phyloP scores from a whole-genome alignment of 2,797 vertebrate species.

The Rallus crepitans region DNA sequence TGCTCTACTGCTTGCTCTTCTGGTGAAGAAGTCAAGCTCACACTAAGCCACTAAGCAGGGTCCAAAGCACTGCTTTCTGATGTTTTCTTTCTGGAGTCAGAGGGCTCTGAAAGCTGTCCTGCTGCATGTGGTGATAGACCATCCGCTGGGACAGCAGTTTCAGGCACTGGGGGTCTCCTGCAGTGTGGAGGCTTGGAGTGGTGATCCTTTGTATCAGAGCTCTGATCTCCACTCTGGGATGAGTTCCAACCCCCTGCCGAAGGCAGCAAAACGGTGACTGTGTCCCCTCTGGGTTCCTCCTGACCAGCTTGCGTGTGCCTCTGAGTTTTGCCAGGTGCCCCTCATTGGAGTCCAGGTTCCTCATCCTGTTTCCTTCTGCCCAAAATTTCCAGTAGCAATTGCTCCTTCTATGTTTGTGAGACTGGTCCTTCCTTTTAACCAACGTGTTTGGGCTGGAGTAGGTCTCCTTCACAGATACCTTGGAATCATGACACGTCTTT shows the following conservation, averaged over 20 bases:
- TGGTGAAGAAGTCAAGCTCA: background rate
- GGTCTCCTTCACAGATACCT: background rate
- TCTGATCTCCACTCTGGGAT: background rate
- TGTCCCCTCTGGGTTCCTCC: background rate
- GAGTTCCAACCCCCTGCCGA: background rate
- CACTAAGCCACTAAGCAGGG: rapidly evolving
- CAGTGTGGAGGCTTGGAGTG: background rate
- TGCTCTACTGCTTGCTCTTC: background rate
- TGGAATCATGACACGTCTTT: background rate
- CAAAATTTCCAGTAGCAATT: background rate
- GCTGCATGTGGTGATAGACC: background rate
- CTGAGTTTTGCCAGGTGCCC: background rate
- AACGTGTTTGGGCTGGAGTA: background rate
- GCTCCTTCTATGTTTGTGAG: background rate
- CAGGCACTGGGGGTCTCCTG: background rate
- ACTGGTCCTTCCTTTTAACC: background rate
- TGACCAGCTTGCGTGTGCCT: background rate
- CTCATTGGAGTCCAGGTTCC: background rate
- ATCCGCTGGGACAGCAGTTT: background rate
- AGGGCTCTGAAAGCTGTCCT: background rate
- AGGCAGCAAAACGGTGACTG: background rate
- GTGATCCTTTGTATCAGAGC: background rate
- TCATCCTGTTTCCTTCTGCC: background rate
- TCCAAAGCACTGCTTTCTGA: background rate
- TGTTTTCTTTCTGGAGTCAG: background rate